These are phyloP conservation scores for Tetramorium bicarinatum DNA, from an alignment of 2,888 invertebrate genomes.

Conservation along the genomic window DNA sequence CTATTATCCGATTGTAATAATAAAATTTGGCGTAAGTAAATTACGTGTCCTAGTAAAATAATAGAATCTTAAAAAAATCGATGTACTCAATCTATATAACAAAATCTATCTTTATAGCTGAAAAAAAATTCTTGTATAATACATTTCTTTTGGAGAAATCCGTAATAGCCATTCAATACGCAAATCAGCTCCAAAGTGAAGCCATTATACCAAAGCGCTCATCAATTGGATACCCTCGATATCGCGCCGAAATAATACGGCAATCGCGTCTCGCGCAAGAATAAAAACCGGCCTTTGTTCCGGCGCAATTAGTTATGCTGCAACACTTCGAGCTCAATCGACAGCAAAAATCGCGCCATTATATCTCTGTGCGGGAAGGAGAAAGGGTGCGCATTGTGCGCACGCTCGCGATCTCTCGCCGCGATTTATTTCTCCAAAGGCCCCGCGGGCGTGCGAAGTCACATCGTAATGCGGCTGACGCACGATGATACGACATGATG, in stretches of 20 bases:
- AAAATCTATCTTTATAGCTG: not conserved
- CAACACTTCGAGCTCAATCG: slow-evolving; percentile 46
- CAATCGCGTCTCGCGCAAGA: slow-evolving; percentile 30
- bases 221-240: slow-evolving; percentile 36
- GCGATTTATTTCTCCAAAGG: slow-evolving; percentile 52
- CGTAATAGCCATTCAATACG: slow-evolving; percentile 21
- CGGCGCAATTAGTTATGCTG: slow-evolving; percentile 47
- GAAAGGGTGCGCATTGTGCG: slow-evolving; percentile 13
- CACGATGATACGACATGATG: slow-evolving; percentile 67
- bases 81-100: not conserved
- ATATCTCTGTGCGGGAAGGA: not conserved
- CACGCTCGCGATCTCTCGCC: slow-evolving; percentile 47
- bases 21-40: not conserved
- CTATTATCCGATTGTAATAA: not conserved
- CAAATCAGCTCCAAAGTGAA: slow-evolving; percentile 27
- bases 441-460: slow-evolving; percentile 58
- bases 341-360: slow-evolving; percentile 46
- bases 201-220: not conserved
- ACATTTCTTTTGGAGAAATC: slow-evolving; percentile 15
- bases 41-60: not conserved
- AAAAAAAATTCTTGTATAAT: not conserved
- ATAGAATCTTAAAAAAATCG: not conserved
- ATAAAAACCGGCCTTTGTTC: slow-evolving; percentile 47
- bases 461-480: slow-evolving; percentile 58
- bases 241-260: slow-evolving; percentile 38